A percentile compares a stretch with the other conserved stretches of the same genome.
Evolutionary conservation across 64 coral and sea anemone genomes (phyloP).

Genomic region (Exaiptasia diaphana): DNA sequence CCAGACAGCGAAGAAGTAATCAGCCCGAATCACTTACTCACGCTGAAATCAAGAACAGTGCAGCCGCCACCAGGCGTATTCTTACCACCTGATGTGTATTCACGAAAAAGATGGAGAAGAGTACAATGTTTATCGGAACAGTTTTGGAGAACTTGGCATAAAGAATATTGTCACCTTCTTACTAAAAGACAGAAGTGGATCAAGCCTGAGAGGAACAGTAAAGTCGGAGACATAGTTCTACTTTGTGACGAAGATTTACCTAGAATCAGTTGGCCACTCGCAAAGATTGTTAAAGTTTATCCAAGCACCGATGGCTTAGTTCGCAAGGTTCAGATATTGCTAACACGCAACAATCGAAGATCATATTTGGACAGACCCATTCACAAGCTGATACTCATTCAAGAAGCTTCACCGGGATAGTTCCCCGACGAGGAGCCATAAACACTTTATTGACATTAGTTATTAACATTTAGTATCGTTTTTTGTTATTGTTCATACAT

Average conservation of each 20-base stretch:
- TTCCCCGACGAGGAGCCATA: no score
- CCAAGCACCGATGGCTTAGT: conserved; percentile 15
- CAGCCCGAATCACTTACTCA: conserved; percentile 23
- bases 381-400: not conserved
- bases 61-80: conserved; percentile 23
- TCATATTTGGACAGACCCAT: not conserved
- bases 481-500: no score
- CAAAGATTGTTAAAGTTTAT: not conserved
- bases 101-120: conserved; percentile 19
- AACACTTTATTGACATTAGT: no score
- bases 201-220: not conserved
- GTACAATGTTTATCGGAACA: conserved; percentile 13
- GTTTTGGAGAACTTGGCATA: conserved; percentile 21
- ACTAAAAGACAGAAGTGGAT: conserved; percentile 31
- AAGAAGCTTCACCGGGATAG: no score
- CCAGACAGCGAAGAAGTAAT: not conserved
- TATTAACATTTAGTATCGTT: no score
- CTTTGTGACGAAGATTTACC: not conserved
- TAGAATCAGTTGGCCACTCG: conserved; percentile 6
- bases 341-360: not conserved
- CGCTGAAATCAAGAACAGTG: not conserved
- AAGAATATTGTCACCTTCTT: conserved; percentile 15
- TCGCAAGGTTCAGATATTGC: not conserved
- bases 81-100: conserved; percentile 19
- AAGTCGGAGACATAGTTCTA: conserved; percentile 11